These are phyloP conservation scores for Penaeus indicus DNA, from an alignment of 1,140 invertebrate species.

Conservation along the genomic window DNA sequence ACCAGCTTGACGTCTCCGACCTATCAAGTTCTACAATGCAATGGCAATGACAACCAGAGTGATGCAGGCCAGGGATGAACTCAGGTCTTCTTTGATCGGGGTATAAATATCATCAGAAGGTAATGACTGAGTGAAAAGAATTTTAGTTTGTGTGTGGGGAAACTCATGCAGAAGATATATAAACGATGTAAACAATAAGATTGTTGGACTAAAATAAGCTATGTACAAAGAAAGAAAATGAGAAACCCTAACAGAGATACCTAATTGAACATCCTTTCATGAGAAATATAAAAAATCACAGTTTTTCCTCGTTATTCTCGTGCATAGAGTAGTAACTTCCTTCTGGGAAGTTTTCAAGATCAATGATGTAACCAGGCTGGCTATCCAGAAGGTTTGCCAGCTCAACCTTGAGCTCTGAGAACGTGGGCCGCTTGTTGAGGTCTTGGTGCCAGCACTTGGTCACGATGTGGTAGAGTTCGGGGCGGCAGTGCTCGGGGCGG, in stretches of 20 bases:
- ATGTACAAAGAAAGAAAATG: not conserved
- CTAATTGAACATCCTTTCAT: not conserved
- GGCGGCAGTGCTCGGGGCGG: constrained; percentile 81
- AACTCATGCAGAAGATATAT: too few species aligned
- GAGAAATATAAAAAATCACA: constrained; percentile 38
- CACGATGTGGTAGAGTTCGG: constrained; percentile 82
- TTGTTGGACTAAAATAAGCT: too few species aligned
- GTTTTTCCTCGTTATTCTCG: constrained; percentile 67
- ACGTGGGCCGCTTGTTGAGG: constrained; percentile 80
- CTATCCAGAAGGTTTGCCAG: constrained; percentile 79
- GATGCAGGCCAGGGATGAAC: not conserved
- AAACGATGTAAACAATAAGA: too few species aligned
- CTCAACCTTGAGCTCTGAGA: constrained; percentile 78
- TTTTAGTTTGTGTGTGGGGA: too few species aligned
- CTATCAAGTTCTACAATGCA: not conserved
- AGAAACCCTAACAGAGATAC: not conserved
- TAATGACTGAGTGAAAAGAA: too few species aligned
- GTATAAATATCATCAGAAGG: too few species aligned
- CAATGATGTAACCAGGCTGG: constrained; percentile 82
- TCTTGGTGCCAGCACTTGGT: constrained; percentile 83
- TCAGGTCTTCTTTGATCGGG: too few species aligned
- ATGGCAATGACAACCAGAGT: constrained; percentile 16
- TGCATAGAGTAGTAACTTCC: constrained; percentile 67
- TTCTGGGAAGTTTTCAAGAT: constrained; percentile 82
- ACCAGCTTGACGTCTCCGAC: constrained; percentile 30